Evolutionary conservation across 2,797 vertebrate genomes (phyloP), one percentile per base, ranked within the genome.

Genomic region (Poecilia gillii): DNA sequence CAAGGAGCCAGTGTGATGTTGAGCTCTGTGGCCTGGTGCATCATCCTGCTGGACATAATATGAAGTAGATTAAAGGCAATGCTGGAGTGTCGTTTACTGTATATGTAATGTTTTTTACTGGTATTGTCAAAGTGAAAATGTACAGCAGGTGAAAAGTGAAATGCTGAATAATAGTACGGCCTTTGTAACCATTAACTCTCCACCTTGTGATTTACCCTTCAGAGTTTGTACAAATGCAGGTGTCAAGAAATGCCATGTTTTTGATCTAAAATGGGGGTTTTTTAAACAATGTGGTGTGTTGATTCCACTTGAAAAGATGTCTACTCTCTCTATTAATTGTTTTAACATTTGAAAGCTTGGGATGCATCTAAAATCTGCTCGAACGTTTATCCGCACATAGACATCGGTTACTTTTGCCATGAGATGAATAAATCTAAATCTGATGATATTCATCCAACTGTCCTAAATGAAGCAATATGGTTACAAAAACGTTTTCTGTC

Each of bases 381-480:
- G 23, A 53, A 53, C 7, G 9, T 53, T 53, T 53, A 25, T 25
- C 8, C 2, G 0, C 8, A 25, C 7, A 25, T 25, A 53, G 23
- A 53, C 51, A 53, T 25, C 0, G 1, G 8, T 11, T 53, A 53
- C 8, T 9, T 25, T 53, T 53, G 51, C 25, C 3, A 53, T 3
- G 8, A 25, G 23, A 53, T 53, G 39, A 23, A 66, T 11, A 66
- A 23, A 79, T 83, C 51, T 79, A 49, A 46, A 33, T 49, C 16
- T 49, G 25, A 72, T 4, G 16, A 20, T 4, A 6, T 47, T 72
- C 28, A 36, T 73, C 28, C 23, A 51, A 11, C 3, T 28, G 1
- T 51, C 1, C 7, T 49, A 36, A 73, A 51, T 73, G 9, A 20
- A 47, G 6, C 71, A 31, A 28, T 47, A 8, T 18, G n/a, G 6